Conservation (phyloP, 2,888 invertebrate genomes). For the Papilio protenor region DNA sequence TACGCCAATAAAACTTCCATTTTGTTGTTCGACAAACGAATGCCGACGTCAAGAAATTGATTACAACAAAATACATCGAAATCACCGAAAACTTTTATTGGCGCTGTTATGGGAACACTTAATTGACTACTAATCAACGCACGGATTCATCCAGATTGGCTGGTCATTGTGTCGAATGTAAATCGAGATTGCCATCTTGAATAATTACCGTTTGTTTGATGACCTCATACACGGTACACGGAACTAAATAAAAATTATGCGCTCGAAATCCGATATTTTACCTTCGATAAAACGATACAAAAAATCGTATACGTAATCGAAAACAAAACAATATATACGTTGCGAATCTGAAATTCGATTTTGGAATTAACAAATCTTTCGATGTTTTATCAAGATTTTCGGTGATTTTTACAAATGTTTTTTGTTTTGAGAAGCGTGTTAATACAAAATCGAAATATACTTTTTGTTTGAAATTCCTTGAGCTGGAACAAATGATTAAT, state of each 20-base stretch:
- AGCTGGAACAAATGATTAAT: constrained; percentile 14
- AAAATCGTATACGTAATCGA: background rate
- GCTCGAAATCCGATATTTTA: constrained; percentile 36
- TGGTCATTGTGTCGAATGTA: constrained; percentile 56
- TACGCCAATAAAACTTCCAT: constrained; percentile 80
- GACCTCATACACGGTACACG: constrained; percentile 56
- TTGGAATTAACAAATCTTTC: constrained; percentile 9
- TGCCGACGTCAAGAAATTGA: constrained; percentile 81
- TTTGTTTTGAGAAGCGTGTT: constrained; percentile 18
- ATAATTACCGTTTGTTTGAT: constrained; percentile 55
- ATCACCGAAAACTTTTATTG: constrained; percentile 82
- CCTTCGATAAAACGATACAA: background rate
- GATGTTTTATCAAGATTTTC: background rate
- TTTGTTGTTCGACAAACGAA: constrained; percentile 76
- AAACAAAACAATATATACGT: constrained; percentile 22
- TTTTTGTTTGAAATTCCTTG: background rate
- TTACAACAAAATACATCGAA: constrained; percentile 82
- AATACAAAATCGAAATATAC: background rate
- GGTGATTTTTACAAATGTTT: background rate
- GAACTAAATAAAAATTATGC: constrained; percentile 54
- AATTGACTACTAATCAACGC: constrained; percentile 80
- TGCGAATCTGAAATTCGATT: constrained; percentile 32
- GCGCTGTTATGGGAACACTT: constrained; percentile 78
- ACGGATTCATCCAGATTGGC: constrained; percentile 54
- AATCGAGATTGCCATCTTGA: constrained; percentile 56